phyloP scores from a whole-genome alignment of 2,113 vertebrate species.

The Colistium nudipinnis region DNA sequence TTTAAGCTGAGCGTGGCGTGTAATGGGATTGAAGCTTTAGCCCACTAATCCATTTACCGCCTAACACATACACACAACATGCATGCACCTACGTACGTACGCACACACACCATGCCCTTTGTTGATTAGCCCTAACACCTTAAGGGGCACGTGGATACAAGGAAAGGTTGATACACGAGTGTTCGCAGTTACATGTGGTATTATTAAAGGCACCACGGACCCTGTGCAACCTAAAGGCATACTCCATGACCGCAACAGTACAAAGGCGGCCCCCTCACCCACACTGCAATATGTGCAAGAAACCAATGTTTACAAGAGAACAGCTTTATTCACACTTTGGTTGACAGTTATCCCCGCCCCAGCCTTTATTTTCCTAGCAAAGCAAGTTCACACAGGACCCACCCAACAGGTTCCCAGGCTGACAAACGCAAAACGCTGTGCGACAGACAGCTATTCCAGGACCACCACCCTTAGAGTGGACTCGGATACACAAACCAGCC shows the following conservation, averaged over 20 bases:
- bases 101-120: conserved; percentile 20
- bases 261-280: conserved; percentile 3
- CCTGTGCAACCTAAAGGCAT: neutral
- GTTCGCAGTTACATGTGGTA: conserved; percentile 9
- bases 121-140: conserved; percentile 68
- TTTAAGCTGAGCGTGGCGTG: conserved; percentile 53
- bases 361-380: conserved; percentile 49
- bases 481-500: conserved; percentile 21
- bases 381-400: conserved; percentile 73
- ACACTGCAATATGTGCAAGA: neutral
- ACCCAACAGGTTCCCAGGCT: conserved; percentile 71
- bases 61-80: conserved; percentile 53
- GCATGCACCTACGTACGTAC: conserved; percentile 25
- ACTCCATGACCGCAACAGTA: neutral
- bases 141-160: conserved; percentile 24
- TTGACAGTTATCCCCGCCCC: conserved; percentile 72
- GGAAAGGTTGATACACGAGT: conserved; percentile 5
- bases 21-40: conserved; percentile 76
- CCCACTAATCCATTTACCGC: conserved; percentile 73
- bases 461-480: conserved; percentile 38
- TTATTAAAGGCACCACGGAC: conserved; percentile 40
- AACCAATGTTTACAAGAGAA: conserved; percentile 38
- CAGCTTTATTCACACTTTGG: conserved; percentile 16
- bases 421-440: conserved; percentile 15
- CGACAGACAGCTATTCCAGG: conserved; percentile 21